These are phyloP conservation scores for Electrophaes corylata DNA, from an alignment of 2,888 invertebrate genomes.

Conservation along the genomic window DNA sequence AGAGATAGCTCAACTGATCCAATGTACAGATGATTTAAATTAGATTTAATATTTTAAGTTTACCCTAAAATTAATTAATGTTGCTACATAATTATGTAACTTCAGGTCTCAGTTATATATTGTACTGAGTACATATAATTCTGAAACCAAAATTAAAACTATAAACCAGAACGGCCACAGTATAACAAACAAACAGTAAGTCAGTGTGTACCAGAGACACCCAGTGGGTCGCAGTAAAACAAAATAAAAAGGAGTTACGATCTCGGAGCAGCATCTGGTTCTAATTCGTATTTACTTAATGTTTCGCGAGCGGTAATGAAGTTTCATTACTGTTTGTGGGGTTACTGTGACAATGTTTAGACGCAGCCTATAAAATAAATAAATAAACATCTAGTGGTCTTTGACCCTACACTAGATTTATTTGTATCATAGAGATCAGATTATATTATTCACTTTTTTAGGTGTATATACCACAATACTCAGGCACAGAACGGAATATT, in stretches of 20 bases:
- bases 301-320: slow-evolving; percentile 35
- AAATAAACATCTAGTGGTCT: neutral
- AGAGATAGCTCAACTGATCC: no score
- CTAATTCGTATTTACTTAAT: slow-evolving; percentile 40
- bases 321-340: slow-evolving; percentile 34
- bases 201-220: slow-evolving; percentile 28
- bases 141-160: slow-evolving; percentile 24
- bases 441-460: no score
- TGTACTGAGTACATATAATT: no score
- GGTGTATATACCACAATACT: no score
- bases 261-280: slow-evolving; percentile 35
- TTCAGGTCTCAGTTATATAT: no score
- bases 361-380: neutral
- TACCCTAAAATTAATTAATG: no score
- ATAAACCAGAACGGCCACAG: slow-evolving; percentile 32
- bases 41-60: neutral
- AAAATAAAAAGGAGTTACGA: slow-evolving; percentile 47
- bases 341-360: slow-evolving; percentile 21
- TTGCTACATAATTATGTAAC: no score
- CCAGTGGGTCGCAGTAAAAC: slow-evolving; percentile 35
- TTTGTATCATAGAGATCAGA: no score
- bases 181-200: slow-evolving; percentile 38
- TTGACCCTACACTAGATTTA: no score
- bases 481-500: no score
- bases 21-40: no score